Conservation (phyloP, 2,797 vertebrate species). For the Hephaestus fuliginosus region DNA sequence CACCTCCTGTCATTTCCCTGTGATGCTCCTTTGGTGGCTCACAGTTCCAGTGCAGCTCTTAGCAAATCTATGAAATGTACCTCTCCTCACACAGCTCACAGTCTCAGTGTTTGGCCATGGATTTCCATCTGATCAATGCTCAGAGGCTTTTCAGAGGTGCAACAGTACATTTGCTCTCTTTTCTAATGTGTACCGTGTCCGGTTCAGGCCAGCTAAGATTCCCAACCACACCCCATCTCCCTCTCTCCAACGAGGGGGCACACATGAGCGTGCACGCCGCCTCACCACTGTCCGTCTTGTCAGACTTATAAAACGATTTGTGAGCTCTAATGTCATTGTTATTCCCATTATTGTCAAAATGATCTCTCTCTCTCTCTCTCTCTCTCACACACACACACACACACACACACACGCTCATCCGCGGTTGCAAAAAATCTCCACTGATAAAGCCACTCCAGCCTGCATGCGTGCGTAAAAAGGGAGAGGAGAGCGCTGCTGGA, state of each 20-base stretch:
- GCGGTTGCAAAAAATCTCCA: slow-evolving; percentile 10
- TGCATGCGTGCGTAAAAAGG: slow-evolving; percentile 56
- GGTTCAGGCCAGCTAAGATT: slow-evolving; percentile 61
- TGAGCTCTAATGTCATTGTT: slow-evolving; percentile 60
- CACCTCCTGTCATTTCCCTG: neutral
- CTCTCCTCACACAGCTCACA: neutral
- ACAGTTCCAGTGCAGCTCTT: neutral
- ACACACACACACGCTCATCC: neutral
- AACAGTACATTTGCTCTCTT: neutral
- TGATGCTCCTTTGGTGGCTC: slow-evolving; percentile 8
- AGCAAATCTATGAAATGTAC: neutral
- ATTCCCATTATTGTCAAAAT: slow-evolving; percentile 33
- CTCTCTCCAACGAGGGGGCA: slow-evolving; percentile 39
- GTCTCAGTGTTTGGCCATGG: neutral
- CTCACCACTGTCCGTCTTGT: slow-evolving; percentile 34
- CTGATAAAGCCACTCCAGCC: slow-evolving; percentile 25
- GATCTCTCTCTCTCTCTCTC: neutral
- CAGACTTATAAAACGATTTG: slow-evolving; percentile 30
- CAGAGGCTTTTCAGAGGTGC: slow-evolving; percentile 5
- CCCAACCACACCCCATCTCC: slow-evolving; percentile 81
- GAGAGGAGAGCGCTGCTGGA: slow-evolving; percentile 29
- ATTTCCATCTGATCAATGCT: neutral
- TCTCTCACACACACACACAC: neutral
- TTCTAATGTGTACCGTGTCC: slow-evolving; percentile 33
- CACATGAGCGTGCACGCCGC: slow-evolving; percentile 28